Base-by-base conservation (phyloP, 2,797 vertebrate genomes). In the Notoglanidium macrostoma region DNA sequence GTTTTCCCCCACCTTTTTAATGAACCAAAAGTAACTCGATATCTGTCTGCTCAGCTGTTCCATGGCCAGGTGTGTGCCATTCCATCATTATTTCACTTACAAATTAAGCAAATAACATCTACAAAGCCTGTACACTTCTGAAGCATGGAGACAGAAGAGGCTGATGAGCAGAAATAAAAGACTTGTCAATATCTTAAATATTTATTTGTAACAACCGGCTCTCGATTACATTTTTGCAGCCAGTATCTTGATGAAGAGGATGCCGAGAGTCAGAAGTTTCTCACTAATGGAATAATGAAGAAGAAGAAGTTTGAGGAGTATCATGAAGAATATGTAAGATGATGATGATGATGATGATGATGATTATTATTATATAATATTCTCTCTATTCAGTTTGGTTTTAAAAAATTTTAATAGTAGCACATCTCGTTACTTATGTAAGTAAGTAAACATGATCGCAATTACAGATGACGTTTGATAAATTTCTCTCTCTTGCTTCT, bases 261-360 rank as follows among this genome's bases (percentile, higher is more conserved):
- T 6, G 97, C 94, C 49, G 98, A 99, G 93, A 98, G 96, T 92
- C 97, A 98, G 91, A 97, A 97, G 93, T 99, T 99, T 90, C 95
- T 99, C 88, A 94, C 97, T 49, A 98, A 97, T 67, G 98, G 97
- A 76, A 95, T 97, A 91, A 92, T 96, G 91, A 97, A 95, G 90
- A 96, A 97, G 93, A 98, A 97, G 94, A 98, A 97, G 92, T 94
- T 97, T 84, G 96, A 97, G 77, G 96, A 97, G 70, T 98, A 97
- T 86, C 92, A 94, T 19, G 98, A 98, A 92, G 98, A 99, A 96
- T 97, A 96, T 91, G 98, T 99, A 96, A 97, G 97, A 35, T 40
- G 0, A 93, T 67, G 0, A 57, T 57, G 1, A 78, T 79, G 17
- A 19, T 76, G 4, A 51, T 76, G 2, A 40, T 40, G 3, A 40